These are phyloP conservation scores for Natrix natrix DNA, from an alignment of 2,797 vertebrate genomes.

Conservation along the genomic window DNA sequence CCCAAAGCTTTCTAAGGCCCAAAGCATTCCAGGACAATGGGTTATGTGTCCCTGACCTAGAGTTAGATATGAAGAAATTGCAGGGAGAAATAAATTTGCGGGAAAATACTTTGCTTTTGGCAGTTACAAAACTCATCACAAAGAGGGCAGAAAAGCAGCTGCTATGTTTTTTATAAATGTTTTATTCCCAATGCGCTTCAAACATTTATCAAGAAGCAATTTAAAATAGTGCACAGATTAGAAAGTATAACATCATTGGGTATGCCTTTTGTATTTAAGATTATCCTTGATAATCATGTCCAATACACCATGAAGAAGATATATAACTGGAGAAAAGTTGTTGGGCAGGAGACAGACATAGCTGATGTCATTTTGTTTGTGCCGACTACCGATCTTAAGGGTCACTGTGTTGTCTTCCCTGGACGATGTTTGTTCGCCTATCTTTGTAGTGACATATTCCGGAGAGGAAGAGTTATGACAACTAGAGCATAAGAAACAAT, in stretches of 20 bases:
- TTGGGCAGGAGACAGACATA: not conserved
- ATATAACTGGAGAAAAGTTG: not conserved
- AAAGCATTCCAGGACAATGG: not conserved
- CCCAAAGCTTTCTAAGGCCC: not conserved
- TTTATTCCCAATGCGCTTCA: not conserved
- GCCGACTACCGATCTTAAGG: not conserved
- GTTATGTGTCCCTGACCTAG: not conserved
- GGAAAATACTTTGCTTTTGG: not conserved
- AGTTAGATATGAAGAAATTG: not conserved
- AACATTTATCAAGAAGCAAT: not conserved
- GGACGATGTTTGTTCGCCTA: not conserved
- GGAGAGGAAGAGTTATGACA: not conserved
- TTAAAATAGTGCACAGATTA: not conserved
- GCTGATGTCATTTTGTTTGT: not conserved
- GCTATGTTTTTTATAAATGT: not conserved
- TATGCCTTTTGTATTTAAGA: not conserved
- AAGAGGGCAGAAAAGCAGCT: not conserved
- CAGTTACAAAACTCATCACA: not conserved
- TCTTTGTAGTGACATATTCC: not conserved
- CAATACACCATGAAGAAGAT: not conserved
- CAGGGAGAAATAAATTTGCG: not conserved
- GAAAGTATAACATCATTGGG: not conserved
- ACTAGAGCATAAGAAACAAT: not conserved
- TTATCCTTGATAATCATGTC: not conserved
- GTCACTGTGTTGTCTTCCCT: not conserved